Evolutionary conservation across 2,113 vertebrate genomes (phyloP).

Genomic region (Pituophis catenifer): DNA sequence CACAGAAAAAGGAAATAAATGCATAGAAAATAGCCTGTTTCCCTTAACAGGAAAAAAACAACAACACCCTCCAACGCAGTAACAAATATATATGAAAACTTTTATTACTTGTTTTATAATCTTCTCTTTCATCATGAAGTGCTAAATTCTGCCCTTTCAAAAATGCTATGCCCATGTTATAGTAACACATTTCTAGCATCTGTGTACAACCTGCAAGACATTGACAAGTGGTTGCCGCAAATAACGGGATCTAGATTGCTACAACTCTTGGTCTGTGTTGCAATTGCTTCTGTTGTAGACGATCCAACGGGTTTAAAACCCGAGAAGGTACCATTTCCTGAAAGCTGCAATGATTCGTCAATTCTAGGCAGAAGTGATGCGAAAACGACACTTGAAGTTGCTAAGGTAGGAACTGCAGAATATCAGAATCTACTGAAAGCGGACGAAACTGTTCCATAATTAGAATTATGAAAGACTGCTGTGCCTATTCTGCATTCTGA

Average conservation of each 20-base stretch:
- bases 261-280: background rate
- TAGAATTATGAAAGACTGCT: background rate
- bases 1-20: slow-evolving; percentile 13
- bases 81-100: background rate
- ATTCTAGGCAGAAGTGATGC: background rate
- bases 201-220: background rate
- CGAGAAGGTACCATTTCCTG: slow-evolving; percentile 20
- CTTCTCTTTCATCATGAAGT: background rate
- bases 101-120: background rate
- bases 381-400: background rate
- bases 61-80: background rate
- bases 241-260: background rate
- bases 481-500: background rate
- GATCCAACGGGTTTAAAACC: background rate
- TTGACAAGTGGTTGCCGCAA: background rate
- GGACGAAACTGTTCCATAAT: background rate
- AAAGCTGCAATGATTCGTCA: slow-evolving; percentile 36
- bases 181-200: background rate
- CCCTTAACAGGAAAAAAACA: slow-evolving; percentile 9
- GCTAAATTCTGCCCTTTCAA: background rate
- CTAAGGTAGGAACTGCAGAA: slow-evolving; percentile 14
- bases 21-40: background rate
- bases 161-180: background rate
- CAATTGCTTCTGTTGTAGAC: background rate
- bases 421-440: background rate